Conservation (phyloP, 2,113 vertebrate species). For the Albula glossodonta region DNA sequence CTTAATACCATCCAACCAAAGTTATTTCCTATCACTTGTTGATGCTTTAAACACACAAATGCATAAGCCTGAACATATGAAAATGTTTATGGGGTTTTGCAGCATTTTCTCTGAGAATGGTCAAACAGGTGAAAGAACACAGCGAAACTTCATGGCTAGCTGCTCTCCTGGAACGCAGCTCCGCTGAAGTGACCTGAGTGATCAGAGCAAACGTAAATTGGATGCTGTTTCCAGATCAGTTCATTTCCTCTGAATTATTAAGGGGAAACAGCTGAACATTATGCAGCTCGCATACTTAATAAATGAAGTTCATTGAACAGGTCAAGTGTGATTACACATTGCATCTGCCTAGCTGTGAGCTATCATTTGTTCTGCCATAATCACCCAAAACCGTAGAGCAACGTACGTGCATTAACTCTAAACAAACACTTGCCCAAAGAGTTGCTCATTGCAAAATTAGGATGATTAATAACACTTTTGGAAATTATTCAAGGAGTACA, state of each 20-base stretch:
- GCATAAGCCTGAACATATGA: too few relatives aligned
- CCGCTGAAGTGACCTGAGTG: conserved; percentile 46
- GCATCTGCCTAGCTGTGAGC: conserved; percentile 81
- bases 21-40: too few relatives aligned
- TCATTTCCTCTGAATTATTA: conserved; percentile 83
- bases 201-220: conserved; percentile 60
- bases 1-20: too few relatives aligned
- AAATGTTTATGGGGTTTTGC: too few relatives aligned
- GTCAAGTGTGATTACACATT: conserved; percentile 93
- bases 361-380: conserved; percentile 90
- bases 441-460: conserved; percentile 73
- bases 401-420: conserved; percentile 71
- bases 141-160: not conserved
- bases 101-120: not conserved
- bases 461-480: conserved; percentile 55
- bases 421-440: conserved; percentile 71
- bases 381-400: conserved; percentile 90
- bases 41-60: too few relatives aligned
- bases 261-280: conserved; percentile 73
- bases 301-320: conserved; percentile 86
- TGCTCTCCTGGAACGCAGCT: not conserved
- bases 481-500: conserved; percentile 33
- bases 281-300: conserved; percentile 90
- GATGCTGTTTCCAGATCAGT: conserved; percentile 62
- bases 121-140: conserved; percentile 3